phyloP scores from a whole-genome alignment of 2,113 vertebrate genomes.

The Corvus moneduloides region DNA sequence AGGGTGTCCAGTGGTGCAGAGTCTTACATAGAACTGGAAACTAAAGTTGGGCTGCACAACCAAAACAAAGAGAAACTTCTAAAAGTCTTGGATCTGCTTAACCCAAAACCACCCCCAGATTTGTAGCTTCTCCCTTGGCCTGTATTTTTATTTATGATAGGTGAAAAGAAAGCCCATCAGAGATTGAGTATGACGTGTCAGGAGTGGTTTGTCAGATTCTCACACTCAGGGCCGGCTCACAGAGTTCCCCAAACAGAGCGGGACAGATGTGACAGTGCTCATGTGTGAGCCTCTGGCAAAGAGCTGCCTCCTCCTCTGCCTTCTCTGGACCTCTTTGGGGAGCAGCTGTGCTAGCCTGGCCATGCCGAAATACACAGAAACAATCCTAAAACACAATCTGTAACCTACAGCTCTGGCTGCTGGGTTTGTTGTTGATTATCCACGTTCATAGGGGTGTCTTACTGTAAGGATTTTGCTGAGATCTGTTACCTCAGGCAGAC shows the following conservation, averaged over 20 bases:
- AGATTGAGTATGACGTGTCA: accelerated
- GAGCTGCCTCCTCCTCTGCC: not conserved
- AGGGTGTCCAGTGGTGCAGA: not conserved
- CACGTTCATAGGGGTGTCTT: accelerated
- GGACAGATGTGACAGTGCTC: not conserved
- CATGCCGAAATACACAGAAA: not conserved
- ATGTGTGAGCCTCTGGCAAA: not conserved
- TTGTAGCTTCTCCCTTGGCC: not conserved
- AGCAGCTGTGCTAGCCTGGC: not conserved
- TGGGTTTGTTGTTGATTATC: accelerated
- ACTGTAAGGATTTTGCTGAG: not conserved
- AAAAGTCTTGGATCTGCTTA: not conserved
- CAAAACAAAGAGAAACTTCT: not conserved
- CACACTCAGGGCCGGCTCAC: not conserved
- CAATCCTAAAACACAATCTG: not conserved
- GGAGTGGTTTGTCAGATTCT: not conserved
- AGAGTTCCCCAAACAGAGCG: not conserved
- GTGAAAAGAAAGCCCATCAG: not conserved
- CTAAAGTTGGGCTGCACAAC: not conserved
- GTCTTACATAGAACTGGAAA: not conserved
- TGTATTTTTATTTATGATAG: not conserved
- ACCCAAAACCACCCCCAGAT: not conserved
- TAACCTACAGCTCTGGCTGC: not conserved
- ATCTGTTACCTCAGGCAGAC: not conserved
- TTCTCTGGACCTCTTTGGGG: not conserved